A percentile compares a stretch with the other conserved stretches of the same genome.
phyloP scores from a whole-genome alignment of 1,140 invertebrate genomes.

The Drosophila santomea region DNA sequence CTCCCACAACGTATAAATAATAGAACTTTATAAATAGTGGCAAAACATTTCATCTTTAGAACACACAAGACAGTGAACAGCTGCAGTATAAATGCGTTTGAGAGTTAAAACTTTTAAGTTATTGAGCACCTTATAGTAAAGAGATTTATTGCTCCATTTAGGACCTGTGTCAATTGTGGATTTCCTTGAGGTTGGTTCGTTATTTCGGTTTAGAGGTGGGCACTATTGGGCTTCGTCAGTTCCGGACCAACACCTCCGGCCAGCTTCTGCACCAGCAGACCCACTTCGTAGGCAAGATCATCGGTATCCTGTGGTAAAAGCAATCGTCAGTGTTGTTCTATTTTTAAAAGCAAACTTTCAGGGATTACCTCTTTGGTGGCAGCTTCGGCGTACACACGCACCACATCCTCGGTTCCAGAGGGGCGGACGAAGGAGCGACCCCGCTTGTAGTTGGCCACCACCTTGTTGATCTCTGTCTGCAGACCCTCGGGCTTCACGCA shows the following conservation, averaged over 20 bases:
- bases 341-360: neutral
- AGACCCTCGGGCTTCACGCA: constrained; percentile 92
- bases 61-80: constrained; percentile 37
- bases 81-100: constrained; percentile 65
- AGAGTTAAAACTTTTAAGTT: constrained; percentile 32
- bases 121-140: constrained; percentile 38
- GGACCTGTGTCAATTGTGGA: constrained; percentile 30
- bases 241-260: constrained; percentile 90
- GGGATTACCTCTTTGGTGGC: constrained; percentile 87
- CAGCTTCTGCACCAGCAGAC: constrained; percentile 89
- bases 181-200: constrained; percentile 24
- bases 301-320: constrained; percentile 87
- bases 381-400: constrained; percentile 98
- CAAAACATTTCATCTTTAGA: constrained; percentile 44
- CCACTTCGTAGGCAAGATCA: constrained; percentile 91
- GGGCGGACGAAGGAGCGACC: constrained; percentile 96
- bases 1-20: constrained; percentile 1
- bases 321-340: neutral
- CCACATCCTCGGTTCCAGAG: constrained; percentile 98
- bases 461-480: constrained; percentile 91
- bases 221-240: constrained; percentile 84
- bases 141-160: constrained; percentile 44
- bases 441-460: constrained; percentile 89
- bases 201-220: constrained; percentile 64
- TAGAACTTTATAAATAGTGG: constrained; percentile 25